Conservation (phyloP, 2,113 vertebrate genomes). For the Vidua macroura region DNA sequence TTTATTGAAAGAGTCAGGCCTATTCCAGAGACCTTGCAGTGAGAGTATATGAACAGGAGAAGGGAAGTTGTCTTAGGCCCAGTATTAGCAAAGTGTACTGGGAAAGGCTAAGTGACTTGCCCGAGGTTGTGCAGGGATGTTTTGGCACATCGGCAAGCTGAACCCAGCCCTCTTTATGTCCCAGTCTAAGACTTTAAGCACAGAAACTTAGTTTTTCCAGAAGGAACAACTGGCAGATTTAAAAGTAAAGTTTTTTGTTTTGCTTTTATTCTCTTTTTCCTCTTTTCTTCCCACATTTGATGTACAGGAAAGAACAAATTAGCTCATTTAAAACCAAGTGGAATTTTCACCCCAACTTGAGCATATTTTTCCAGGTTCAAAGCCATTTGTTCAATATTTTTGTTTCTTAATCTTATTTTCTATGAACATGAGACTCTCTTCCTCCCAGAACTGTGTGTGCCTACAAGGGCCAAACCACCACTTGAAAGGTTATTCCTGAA, state of each 20-base stretch:
- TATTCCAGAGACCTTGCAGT: background rate
- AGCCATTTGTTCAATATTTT: constrained; percentile 62
- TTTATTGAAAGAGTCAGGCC: background rate
- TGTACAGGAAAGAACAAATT: constrained; percentile 66
- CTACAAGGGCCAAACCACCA: constrained; percentile 49
- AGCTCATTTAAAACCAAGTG: constrained; percentile 59
- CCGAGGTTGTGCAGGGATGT: background rate
- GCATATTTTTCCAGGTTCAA: constrained; percentile 57
- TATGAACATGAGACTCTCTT: constrained; percentile 47
- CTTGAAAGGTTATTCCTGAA: constrained; percentile 58
- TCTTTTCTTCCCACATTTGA: constrained; percentile 41
- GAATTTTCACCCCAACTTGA: constrained; percentile 60
- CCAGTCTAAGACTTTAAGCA: background rate
- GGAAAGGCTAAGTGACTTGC: background rate
- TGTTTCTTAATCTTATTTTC: constrained; percentile 64
- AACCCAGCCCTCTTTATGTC: background rate
- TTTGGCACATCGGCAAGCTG: background rate
- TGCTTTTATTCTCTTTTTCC: constrained; percentile 28
- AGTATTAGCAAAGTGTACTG: background rate
- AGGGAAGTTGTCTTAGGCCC: background rate
- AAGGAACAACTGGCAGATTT: constrained; percentile 20
- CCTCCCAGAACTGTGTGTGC: constrained; percentile 22
- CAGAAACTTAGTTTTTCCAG: constrained; percentile 21
- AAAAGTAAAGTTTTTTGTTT: constrained; percentile 8
- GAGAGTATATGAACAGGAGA: background rate